Base-by-base conservation (phyloP, 2,888 invertebrate species). In the Scotopteryx bipunctaria region DNA sequence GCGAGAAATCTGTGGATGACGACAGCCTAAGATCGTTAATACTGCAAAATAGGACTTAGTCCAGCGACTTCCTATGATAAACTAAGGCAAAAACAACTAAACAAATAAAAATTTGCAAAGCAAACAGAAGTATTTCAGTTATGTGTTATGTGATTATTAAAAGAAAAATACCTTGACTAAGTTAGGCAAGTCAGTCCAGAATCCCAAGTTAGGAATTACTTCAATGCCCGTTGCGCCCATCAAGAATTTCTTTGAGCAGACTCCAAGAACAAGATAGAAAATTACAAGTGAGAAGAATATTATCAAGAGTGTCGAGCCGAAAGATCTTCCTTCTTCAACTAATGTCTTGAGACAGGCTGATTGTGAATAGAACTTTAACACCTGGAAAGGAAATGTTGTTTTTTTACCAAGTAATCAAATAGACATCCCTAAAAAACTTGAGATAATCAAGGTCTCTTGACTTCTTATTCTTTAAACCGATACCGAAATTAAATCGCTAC, bases 201-300 rank as follows among this genome's bases (percentile, higher is more conserved):
- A 95, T 45, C 91, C 92, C 51, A 94, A 83, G 78, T 96, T 94
- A 0, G 96, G 95, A 64, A 95, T 90, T 66, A 95, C 91, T 83
- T 95, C 95, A 52, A 92, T 78, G 0, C 95, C 95, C 31, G 93
- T 91, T 0, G 95, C 95, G 17, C 95, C 95, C 78, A 94, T 91
- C 29, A 94, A 78, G 71, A 93, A 92, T 71, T 93, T 93, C 72
- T 94, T 91, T 1, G 93, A 90, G 33, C 93, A 75, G 40, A 93
- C 91, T 42, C 95, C 96, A 31, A 93, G 92, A 50, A 93, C 81
- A 15, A 94, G 91, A 72, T 95, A 95, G 55, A 93, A 78, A 21
- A 91, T 79, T 1, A 88, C 68, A 45, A 91, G 77, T 0, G 93
- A 89, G 59, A 94, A 91, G 63, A 94, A 92, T 53, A 94, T 81